Base-by-base conservation (phyloP, 2,797 vertebrate genomes). In the Gephyroberyx darwinii region DNA sequence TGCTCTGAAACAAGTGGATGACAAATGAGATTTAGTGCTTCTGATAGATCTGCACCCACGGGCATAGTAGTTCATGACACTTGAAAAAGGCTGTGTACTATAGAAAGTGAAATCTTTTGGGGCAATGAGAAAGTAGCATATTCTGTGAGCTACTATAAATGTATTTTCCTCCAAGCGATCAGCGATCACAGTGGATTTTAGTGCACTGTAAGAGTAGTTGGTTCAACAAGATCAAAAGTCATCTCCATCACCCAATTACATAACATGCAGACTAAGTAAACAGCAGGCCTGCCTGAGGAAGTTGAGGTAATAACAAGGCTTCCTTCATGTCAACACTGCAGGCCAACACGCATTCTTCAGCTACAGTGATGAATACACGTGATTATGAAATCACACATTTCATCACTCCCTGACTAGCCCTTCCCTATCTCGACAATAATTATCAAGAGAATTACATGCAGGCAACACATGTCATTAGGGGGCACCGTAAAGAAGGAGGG, bases 381-480 rank as follows among this genome's bases (percentile, higher is more conserved):
- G 75, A 78, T 86, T 81, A 85, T 82, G 77, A 89, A 90, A 90
- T 89, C 58, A 26, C 75, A 80, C 72, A 75, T 89, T 87, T 90
- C 83, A 87, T 84, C 87, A 70, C 83, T 68, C 22, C 0, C 54
- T 65, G 43, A 57, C 73, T 65, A 45, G 56, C 66, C 77, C 79
- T 77, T 81, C 57, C 4, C 73, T 37, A 77, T 79, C 65, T 82
- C 64, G 83, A 86, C 66, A 60, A 90, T 90, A 80, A 93, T 93
- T 91, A 93, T 91, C 89, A 90, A 77, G 80, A 84, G 87, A 88
- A 90, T 90, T 90, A 89, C 90, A 88, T 39, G 89, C 72, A 82
- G 77, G 52, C 81, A 68, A 76, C 76, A 90, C 86, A 80, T 94
- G 88, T 94, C 86, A 93, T 94, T 94, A 93, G 84, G 90, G 84